phyloP scores from a whole-genome alignment of 2,113 vertebrate genomes.

The Girardinichthys multiradiatus region DNA sequence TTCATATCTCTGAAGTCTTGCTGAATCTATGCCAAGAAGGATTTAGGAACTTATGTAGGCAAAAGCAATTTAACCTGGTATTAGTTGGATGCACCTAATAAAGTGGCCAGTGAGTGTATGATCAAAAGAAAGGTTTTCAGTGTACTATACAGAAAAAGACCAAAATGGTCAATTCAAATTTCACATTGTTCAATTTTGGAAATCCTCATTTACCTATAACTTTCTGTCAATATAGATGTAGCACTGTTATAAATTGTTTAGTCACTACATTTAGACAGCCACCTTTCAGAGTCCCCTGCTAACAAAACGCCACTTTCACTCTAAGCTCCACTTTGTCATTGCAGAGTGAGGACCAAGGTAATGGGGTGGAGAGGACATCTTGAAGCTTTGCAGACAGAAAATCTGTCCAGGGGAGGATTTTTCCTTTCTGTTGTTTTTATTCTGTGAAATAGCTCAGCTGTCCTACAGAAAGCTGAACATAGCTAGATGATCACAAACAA shows the following conservation, averaged over 20 bases:
- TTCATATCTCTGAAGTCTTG: not conserved
- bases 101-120: not conserved
- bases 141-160: not conserved
- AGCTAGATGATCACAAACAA: not conserved
- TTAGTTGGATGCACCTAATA: not conserved
- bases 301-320: constrained; percentile 66
- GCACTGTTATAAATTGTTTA: constrained; percentile 27
- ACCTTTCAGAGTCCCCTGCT: constrained; percentile 36
- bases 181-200: not conserved
- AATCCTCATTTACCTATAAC: constrained; percentile 25
- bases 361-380: constrained; percentile 73
- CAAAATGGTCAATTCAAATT: not conserved
- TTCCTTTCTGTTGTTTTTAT: constrained; percentile 22
- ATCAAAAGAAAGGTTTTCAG: not conserved
- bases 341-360: constrained; percentile 50
- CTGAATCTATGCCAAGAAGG: not conserved
- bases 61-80: not conserved
- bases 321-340: constrained; percentile 51
- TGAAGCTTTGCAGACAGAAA: constrained; percentile 49
- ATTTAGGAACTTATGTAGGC: not conserved
- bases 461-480: constrained; percentile 9
- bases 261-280: constrained; percentile 50
- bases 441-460: constrained; percentile 5
- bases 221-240: constrained; percentile 1
- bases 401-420: constrained; percentile 22